These are phyloP conservation scores for Phymatocera aterrima DNA, from an alignment of 2,888 invertebrate species.

Conservation along the genomic window DNA sequence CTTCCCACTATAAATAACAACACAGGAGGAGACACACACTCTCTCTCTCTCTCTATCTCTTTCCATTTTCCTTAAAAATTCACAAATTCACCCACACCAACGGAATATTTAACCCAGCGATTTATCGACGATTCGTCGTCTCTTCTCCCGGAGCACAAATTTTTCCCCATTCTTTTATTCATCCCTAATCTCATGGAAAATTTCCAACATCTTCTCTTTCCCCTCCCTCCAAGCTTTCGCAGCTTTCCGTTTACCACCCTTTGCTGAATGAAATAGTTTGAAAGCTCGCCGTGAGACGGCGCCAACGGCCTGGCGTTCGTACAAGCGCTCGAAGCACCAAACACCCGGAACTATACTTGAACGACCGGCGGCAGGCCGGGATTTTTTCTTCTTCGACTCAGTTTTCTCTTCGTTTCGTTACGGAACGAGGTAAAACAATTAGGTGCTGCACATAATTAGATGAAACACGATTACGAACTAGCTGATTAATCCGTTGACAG, in stretches of 20 bases:
- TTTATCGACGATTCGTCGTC: neutral
- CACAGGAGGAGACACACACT: no score
- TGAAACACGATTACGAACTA: neutral
- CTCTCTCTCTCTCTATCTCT: no score
- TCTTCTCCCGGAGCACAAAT: neutral
- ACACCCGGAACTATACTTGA: constrained; percentile 22
- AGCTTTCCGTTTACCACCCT: constrained; percentile 27
- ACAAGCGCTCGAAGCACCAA: constrained; percentile 42
- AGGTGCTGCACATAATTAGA: neutral
- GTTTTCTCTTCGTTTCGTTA: neutral
- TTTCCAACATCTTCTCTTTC: neutral
- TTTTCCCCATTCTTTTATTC: neutral
- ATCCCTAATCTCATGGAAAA: neutral
- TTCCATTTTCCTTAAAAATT: no score
- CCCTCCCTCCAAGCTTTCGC: constrained; percentile 4
- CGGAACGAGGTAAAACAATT: neutral
- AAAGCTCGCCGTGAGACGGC: constrained; percentile 17
- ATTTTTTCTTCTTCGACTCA: neutral
- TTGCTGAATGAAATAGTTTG: neutral
- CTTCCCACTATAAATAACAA: no score
- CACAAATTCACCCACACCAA: no score
- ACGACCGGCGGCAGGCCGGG: neutral
- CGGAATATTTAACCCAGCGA: neutral
- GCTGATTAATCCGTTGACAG: neutral
- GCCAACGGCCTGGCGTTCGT: constrained; percentile 12